Percentiles rank a stretch among this genome's conserved stretches.
phyloP scores from a whole-genome alignment of 2,113 vertebrate genomes.

The Hucho hucho region DNA sequence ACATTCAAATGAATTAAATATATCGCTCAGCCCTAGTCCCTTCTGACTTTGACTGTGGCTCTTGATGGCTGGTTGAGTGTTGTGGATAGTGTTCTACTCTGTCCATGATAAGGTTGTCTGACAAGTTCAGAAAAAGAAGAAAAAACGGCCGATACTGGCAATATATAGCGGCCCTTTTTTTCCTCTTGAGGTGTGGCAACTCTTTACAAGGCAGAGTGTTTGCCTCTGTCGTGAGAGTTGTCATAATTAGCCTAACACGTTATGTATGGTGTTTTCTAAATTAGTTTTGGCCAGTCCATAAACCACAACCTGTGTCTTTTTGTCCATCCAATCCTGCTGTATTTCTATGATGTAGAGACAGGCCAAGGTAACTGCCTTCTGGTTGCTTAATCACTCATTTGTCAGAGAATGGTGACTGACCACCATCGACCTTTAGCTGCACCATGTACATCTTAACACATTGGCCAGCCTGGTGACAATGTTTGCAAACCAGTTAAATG shows the following conservation, averaged over 20 bases:
- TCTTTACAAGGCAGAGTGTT: neutral
- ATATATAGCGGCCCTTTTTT: conserved; percentile 56
- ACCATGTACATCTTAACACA: too few species aligned
- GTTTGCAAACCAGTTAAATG: conserved; percentile 55
- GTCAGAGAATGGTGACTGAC: too few species aligned
- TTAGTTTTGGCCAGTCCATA: neutral
- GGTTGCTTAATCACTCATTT: too few species aligned
- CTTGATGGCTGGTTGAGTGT: conserved; percentile 21
- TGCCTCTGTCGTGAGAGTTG: conserved; percentile 40
- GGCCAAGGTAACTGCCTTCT: too few species aligned
- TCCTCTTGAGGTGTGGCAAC: neutral
- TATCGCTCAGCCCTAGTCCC: too few species aligned
- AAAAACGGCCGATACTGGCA: conserved; percentile 62
- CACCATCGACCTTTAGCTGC: too few species aligned
- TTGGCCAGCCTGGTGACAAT: too few species aligned
- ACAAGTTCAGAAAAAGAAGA: conserved; percentile 39
- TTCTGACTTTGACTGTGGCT: conserved; percentile 43
- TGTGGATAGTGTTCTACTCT: conserved; percentile 51
- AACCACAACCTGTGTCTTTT: too few species aligned
- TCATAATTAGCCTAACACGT: neutral
- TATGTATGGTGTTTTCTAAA: neutral
- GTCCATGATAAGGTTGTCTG: conserved; percentile 51
- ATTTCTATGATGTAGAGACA: too few species aligned
- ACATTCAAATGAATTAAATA: too few species aligned
- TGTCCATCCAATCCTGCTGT: too few species aligned